These are phyloP conservation scores for Calameuta pallipes DNA, from an alignment of 2,888 invertebrate genomes.

Conservation along the genomic window DNA sequence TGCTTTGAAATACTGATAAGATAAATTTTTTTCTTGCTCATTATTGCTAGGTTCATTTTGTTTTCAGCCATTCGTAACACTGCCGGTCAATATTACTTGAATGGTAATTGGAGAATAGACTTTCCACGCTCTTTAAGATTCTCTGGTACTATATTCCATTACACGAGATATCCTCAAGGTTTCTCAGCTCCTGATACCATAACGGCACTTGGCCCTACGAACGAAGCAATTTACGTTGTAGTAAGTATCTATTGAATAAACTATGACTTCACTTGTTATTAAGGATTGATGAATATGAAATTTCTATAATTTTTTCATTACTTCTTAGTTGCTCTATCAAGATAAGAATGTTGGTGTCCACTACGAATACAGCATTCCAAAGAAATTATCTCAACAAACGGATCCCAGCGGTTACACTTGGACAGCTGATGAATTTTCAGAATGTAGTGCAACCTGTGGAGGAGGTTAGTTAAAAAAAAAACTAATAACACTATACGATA, in stretches of 20 bases:
- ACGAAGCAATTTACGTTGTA: slow-evolving; percentile 88
- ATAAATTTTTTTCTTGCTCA: background rate
- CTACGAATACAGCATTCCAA: slow-evolving; percentile 92
- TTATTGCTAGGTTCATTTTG: background rate
- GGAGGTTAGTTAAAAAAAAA: slow-evolving; percentile 74
- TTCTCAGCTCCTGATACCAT: slow-evolving; percentile 88
- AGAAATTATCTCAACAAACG: slow-evolving; percentile 73
- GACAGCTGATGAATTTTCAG: slow-evolving; percentile 81
- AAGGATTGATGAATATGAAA: background rate
- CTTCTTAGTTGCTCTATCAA: slow-evolving; percentile 79
- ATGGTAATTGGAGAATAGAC: slow-evolving; percentile 95
- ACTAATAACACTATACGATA: background rate
- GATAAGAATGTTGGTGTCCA: slow-evolving; percentile 85
- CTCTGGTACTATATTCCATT: slow-evolving; percentile 88
- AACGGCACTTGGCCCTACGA: slow-evolving; percentile 87
- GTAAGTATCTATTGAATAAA: slow-evolving; percentile 67
- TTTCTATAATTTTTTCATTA: background rate
- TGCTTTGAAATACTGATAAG: background rate
- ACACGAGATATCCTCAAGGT: slow-evolving; percentile 84
- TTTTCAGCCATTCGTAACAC: slow-evolving; percentile 84
- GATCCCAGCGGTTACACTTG: slow-evolving; percentile 85
- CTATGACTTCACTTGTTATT: background rate
- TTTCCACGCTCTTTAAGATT: slow-evolving; percentile 84
- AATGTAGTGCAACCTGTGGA: slow-evolving; percentile 89
- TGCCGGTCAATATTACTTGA: slow-evolving; percentile 87